Evolutionary conservation across 2,797 vertebrate genomes (phyloP).

Genomic region (Bryconaethiops microstoma): DNA sequence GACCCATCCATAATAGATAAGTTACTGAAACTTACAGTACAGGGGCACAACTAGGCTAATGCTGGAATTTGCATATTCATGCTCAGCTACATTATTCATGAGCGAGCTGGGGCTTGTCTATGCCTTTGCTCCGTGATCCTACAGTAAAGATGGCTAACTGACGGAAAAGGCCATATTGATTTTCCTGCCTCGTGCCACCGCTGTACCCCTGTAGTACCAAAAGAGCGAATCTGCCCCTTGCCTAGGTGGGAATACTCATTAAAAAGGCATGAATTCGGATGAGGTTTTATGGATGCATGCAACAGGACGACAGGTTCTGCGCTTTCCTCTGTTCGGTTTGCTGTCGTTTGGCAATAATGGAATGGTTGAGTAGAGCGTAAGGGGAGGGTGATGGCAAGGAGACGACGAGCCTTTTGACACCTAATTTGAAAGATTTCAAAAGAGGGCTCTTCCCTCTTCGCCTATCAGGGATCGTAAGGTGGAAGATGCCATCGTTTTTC

Average conservation of each 20-base stretch:
- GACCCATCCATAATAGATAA: slow-evolving; percentile 78
- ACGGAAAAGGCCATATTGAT: slow-evolving; percentile 55
- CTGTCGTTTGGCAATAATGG: slow-evolving; percentile 62
- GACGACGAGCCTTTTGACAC: slow-evolving; percentile 52
- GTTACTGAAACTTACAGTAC: slow-evolving; percentile 75
- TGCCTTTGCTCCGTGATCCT: slow-evolving; percentile 13
- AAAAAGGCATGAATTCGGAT: slow-evolving; percentile 58
- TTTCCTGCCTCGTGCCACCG: slow-evolving; percentile 33
- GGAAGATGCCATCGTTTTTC: slow-evolving; percentile 51
- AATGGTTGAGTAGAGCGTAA: slow-evolving; percentile 23
- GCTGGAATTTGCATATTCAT: slow-evolving; percentile 78
- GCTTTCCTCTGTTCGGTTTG: slow-evolving; percentile 64
- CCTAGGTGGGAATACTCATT: slow-evolving; percentile 58
- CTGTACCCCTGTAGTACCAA: slow-evolving; percentile 60
- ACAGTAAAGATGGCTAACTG: slow-evolving; percentile 34
- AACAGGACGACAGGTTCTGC: slow-evolving; percentile 48
- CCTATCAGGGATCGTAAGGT: slow-evolving; percentile 63
- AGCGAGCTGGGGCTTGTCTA: slow-evolving; percentile 47
- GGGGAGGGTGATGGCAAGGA: slow-evolving; percentile 21
- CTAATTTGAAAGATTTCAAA: slow-evolving; percentile 60
- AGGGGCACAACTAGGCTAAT: slow-evolving; percentile 78
- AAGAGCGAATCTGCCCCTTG: slow-evolving; percentile 57
- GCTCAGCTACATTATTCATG: slow-evolving; percentile 76
- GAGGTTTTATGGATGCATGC: slow-evolving; percentile 50
- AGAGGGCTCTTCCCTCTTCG: slow-evolving; percentile 34